Evolutionary conservation across 2,888 invertebrate species (phyloP), one percentile per base, ranked within the genome.

Genomic region (Stenolophus ochropezus): DNA sequence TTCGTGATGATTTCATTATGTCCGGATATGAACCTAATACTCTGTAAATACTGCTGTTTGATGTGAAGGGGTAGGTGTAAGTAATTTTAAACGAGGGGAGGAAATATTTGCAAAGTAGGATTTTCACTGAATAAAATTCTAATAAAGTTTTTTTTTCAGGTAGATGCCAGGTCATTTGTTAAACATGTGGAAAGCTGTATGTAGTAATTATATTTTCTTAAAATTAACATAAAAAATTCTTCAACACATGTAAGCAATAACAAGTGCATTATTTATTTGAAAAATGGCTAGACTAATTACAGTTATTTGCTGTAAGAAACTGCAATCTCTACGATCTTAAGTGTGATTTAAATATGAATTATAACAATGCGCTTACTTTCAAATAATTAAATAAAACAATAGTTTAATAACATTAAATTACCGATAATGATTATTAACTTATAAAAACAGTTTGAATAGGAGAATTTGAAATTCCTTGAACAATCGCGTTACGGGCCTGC

Each of bases 201-300:
- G 42, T 69, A 69, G 27, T 18, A 69, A 69, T 69, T 69, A 69
- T 69, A 69, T 61, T 69, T 42, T 33, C 65, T 33, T 3, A 33
- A 69, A 69, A 69, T 69, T 69, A 69, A 16, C 65, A 69, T 69
- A 69, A 69, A 69, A 69, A 69, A 69, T 25, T 61, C 61, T 69
- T 69, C 65, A 27, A 69, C 65, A 69, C 65, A 69, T 69, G 65
- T 69, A 33, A 14, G 27, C 33, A 69, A 65, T 21, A 18, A 16
- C 16, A 61, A 61, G 61, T 25, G 21, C 61, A 61, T 61, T 61
- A 21, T 61, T 61, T 33, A 33, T 69, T 69, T 69, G 65, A 69
- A 69, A 69, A 69, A 69, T 69, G 27, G 27, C 27, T 14, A 27
- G 8, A 11, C 65, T 27, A 69, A 61, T 61, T 61, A 61, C 61